Evolutionary conservation across 2,113 vertebrate species (phyloP), one percentile per base, ranked within the genome.

Genomic region (Mionectes macconnelli): DNA sequence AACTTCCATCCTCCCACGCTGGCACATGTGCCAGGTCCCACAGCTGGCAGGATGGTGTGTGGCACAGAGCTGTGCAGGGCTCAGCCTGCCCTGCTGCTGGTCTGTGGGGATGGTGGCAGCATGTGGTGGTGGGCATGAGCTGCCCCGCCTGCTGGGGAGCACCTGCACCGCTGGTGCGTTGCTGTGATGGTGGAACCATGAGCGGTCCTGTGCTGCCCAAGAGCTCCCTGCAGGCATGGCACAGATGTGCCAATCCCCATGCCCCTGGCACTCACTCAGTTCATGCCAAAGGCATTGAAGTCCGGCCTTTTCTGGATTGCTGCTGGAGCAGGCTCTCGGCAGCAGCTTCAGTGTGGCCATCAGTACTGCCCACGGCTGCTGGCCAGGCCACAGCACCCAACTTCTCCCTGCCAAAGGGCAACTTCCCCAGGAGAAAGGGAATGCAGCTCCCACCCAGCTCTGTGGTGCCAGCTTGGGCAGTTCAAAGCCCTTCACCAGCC

Each of bases 111-210:
- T 1, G 5, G 21, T 30, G 53, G 52, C 7, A 20, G 44, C 67
- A 39, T 21, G 45, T n/a, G 33, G 8, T 0, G 3, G 3, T 13
- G 70, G 80, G 66, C 70, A 67, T 0, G 7, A 39, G 72, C 1
- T 40, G 52, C 33, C 42, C 47, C 8, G 5, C 75, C 63, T 6
- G 0, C n/a, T 1, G 0, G 33, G 23, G 22, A 87, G 23, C 78
- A 18, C 68, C 39, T 11, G 4, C 31, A 17, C 52, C 0, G 0
- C 56, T 7, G 39, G 12, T 3, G 15, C 53, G 1, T 2, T 2
- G 31, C 37, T 33, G 31, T 37, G 4, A 1, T 1, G 24, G 30
- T 0, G 16, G 89, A 21, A 28, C 20, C 1, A 1, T 0, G n/a
- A 44, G 39, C 9, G 3, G 14, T 11, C 22, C 45, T 24, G 5